Base-by-base conservation (phyloP, 1,140 invertebrate genomes). In the Diploscapter pachys region DNA sequence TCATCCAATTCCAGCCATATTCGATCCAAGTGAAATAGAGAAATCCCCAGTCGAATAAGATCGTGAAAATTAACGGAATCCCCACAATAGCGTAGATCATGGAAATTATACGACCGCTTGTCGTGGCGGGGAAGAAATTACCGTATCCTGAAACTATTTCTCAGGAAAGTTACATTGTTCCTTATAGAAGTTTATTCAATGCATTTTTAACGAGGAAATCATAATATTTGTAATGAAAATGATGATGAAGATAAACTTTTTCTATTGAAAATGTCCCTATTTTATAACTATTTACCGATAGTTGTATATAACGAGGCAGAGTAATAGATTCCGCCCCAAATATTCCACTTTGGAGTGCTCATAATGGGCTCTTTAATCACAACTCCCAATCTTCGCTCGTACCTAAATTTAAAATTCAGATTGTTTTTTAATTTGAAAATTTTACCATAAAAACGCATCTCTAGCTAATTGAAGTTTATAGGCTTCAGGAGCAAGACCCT, bases 1-100 rank as follows among this genome's bases (percentile, higher is more conserved):
- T 76, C 5, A 76, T 61, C 53, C 75, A 62, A 61, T 72, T 71
- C 75, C 75, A 76, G 13, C 62, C 75, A 56, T 76, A 76, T 49
- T 76, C 75, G 49, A 76, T 76, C 69, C 69, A 76, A 4, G 75
- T 76, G 61, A 76, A 76, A 70, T 76, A 76, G 50, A 76, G 55
- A 65, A 76, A 76, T 66, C 75, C 75, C 75, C 75, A 76, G 13
- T 76, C 75, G 9, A 76, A 63, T 31, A 76, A 65, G 50, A 76
- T 76, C 54, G 63, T 72, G 56, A 76, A 76, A 13, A 76, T 71
- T 9, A 76, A 52, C 5, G 75, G 75, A 59, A 76, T 76, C 11
- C 75, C 75, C 31, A 76, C 51, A 48, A 76, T 72, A n/a, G 75
- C 75, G 59, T 76, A 76, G 49, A 76, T 56, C 75, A 76, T 76